Conservation (phyloP, 1,140 invertebrate genomes). For the Aphis gossypii region DNA sequence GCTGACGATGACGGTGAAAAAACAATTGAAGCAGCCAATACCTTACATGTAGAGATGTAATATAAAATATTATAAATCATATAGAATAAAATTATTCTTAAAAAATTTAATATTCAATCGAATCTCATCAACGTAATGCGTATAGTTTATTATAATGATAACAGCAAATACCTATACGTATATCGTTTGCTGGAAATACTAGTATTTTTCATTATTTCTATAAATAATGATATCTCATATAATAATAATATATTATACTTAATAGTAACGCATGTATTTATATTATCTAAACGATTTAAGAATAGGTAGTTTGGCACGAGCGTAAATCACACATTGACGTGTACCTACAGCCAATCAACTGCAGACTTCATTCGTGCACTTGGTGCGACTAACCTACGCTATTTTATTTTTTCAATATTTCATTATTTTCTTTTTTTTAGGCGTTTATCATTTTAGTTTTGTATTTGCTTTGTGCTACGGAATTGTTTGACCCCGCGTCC, state of each 20-base stretch:
- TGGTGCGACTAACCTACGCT: background rate
- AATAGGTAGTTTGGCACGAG: background rate
- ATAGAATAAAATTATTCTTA: background rate
- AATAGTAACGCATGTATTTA: background rate
- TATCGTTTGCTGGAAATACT: too few relatives aligned
- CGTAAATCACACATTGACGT: conserved; percentile 1
- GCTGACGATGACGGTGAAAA: background rate
- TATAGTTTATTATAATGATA: too few relatives aligned
- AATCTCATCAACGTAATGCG: too few relatives aligned
- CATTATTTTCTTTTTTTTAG: background rate
- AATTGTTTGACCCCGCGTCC: background rate
- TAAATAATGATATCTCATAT: too few relatives aligned
- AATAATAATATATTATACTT: background rate
- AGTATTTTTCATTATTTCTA: too few relatives aligned
- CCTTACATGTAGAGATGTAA: background rate
- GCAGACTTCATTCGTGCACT: background rate
- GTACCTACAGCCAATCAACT: background rate
- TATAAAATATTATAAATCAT: background rate
- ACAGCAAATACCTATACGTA: too few relatives aligned
- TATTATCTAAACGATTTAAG: background rate
- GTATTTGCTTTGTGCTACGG: background rate
- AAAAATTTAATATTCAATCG: background rate
- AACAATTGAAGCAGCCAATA: background rate
- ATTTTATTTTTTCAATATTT: background rate
- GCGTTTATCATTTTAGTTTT: background rate